Evolutionary conservation across 2,888 invertebrate species (phyloP).

Genomic region (Meloe dianella): DNA sequence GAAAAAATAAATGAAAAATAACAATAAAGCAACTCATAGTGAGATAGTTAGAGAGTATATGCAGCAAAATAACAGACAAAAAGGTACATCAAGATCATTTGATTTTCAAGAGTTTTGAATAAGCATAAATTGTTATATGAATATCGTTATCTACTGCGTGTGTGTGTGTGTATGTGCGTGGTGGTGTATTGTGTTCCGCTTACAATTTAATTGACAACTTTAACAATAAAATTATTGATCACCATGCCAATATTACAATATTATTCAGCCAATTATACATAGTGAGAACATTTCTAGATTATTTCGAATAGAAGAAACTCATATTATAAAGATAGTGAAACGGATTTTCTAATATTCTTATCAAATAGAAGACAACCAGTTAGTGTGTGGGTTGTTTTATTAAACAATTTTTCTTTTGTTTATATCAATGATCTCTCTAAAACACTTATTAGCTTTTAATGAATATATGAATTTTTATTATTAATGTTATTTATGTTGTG

Average conservation of each 20-base stretch:
- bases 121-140: conserved; percentile 16
- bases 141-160: conserved; percentile 14
- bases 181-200: conserved; percentile 17
- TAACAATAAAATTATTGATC: conserved; percentile 1
- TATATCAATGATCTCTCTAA: neutral
- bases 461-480: conserved; percentile 12
- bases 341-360: neutral
- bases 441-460: conserved; percentile 2
- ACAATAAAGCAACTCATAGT: neutral
- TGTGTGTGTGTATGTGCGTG: too few relatives aligned
- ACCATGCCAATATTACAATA: conserved; percentile 2
- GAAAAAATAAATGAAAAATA: neutral
- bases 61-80: neutral
- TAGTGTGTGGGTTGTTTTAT: neutral
- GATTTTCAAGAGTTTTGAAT: conserved; percentile 10
- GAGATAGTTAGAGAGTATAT: neutral
- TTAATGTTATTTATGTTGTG: neutral
- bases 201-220: conserved; percentile 19
- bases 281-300: neutral
- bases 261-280: neutral
- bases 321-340: neutral
- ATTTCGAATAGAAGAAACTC: neutral
- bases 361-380: neutral
- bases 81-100: neutral
- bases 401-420: neutral